These are phyloP conservation scores for Gymnothorax reevesii DNA, from an alignment of 2,797 vertebrate species.

Conservation along the genomic window DNA sequence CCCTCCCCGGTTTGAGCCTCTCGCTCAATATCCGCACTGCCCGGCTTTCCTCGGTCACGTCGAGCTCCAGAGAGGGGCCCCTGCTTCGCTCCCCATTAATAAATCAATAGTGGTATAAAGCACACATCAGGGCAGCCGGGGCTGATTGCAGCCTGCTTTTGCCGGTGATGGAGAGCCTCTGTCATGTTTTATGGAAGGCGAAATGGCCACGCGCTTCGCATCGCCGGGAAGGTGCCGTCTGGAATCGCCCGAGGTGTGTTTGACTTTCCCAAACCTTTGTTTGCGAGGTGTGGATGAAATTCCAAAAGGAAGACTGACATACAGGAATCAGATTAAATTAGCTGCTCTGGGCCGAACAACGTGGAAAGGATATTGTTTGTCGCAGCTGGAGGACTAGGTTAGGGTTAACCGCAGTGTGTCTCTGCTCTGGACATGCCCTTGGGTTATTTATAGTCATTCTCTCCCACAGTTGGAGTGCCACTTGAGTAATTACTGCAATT, in stretches of 20 bases:
- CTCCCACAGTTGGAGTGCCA: not conserved
- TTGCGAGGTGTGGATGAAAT: not conserved
- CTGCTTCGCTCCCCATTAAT: conserved; percentile 18
- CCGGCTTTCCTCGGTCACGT: conserved; percentile 11
- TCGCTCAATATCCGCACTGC: conserved; percentile 11
- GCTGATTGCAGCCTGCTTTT: not conserved
- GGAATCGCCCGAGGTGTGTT: not conserved
- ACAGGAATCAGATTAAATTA: not conserved
- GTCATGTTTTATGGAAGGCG: conserved; percentile 8
- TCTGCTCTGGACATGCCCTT: not conserved
- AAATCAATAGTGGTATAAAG: conserved; percentile 24
- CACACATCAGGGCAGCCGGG: not conserved
- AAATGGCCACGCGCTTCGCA: not conserved
- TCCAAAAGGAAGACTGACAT: not conserved
- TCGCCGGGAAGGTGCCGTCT: not conserved
- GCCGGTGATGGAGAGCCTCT: conserved; percentile 3
- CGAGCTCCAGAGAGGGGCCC: not conserved
- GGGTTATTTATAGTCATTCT: not conserved
- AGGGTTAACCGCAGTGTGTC: not conserved
- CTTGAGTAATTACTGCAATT: conserved; percentile 13
- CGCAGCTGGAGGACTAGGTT: not conserved
- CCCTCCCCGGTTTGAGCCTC: not conserved
- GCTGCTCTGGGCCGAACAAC: not conserved
- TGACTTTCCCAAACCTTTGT: not conserved
- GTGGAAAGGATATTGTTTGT: not conserved